Percentiles rank a stretch among this genome's conserved stretches.
Evolutionary conservation across 2,888 invertebrate species (phyloP).

Genomic region (Synergus umbraculus): DNA sequence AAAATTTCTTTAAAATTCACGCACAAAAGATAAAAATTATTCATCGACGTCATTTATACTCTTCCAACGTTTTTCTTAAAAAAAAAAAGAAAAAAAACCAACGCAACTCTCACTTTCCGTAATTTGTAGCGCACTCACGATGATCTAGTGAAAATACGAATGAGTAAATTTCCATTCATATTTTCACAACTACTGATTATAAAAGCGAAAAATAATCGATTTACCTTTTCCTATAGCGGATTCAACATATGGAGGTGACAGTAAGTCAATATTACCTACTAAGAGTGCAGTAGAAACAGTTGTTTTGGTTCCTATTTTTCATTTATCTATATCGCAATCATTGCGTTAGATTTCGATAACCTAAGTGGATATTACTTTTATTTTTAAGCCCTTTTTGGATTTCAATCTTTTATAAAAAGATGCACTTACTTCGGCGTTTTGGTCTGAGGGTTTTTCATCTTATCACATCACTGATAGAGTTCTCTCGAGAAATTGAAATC

Average conservation of each 20-base stretch:
- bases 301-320: slow-evolving; percentile 52
- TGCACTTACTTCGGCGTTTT: not conserved
- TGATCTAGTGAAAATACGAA: slow-evolving; percentile 66
- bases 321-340: slow-evolving; percentile 4
- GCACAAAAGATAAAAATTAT: slow-evolving; percentile 7
- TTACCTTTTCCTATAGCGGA: slow-evolving; percentile 82
- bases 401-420: not conserved
- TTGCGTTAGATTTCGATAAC: not conserved
- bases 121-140: slow-evolving; percentile 54
- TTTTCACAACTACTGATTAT: slow-evolving; percentile 59
- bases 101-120: slow-evolving; percentile 44
- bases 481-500: not conserved
- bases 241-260: slow-evolving; percentile 85
- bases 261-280: slow-evolving; percentile 78
- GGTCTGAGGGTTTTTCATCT: slow-evolving; percentile 5
- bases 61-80: not conserved
- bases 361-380: not conserved
- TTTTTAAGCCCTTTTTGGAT: not conserved
- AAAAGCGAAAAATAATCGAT: slow-evolving; percentile 76
- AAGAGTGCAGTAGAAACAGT: slow-evolving; percentile 72
- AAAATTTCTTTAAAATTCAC: slow-evolving; percentile 44
- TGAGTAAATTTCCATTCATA: slow-evolving; percentile 58
- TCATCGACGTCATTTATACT: slow-evolving; percentile 4
- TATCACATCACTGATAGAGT: not conserved
- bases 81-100: not conserved